phyloP scores from a whole-genome alignment of 2,888 invertebrate genomes.

The Aphodius sticticus region DNA sequence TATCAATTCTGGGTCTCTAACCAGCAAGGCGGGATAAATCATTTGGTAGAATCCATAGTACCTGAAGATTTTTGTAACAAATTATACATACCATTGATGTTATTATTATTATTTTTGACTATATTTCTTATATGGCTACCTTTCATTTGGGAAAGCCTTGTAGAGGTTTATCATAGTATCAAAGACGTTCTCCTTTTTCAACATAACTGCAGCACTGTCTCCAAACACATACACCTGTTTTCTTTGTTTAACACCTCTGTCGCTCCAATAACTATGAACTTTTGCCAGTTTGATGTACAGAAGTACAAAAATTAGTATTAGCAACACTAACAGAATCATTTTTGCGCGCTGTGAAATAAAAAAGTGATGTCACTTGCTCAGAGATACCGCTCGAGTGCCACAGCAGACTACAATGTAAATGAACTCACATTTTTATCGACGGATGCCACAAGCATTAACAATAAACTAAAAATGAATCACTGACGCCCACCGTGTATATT shows the following conservation, averaged over 20 bases:
- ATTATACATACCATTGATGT: too few relatives aligned
- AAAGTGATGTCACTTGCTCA: too few relatives aligned
- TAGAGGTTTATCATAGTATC: constrained; percentile 26
- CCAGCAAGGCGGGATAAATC: constrained; percentile 59
- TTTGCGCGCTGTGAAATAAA: neutral
- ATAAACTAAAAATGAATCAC: neutral
- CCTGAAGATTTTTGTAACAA: constrained; percentile 16
- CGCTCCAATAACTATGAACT: constrained; percentile 34
- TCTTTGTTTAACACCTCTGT: constrained; percentile 31
- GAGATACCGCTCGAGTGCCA: too few relatives aligned
- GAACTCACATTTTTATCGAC: neutral
- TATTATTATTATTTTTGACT: too few relatives aligned
- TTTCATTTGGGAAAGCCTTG: constrained; percentile 31
- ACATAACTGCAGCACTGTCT: constrained; percentile 28
- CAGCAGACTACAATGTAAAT: too few relatives aligned
- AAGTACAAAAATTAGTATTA: neutral
- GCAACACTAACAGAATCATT: neutral
- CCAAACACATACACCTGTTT: constrained; percentile 36
- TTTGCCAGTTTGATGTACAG: constrained; percentile 28
- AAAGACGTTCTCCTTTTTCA: constrained; percentile 26
- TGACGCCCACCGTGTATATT: too few relatives aligned
- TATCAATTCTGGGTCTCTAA: constrained; percentile 66
- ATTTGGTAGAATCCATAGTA: constrained; percentile 33
- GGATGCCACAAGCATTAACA: neutral
- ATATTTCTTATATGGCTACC: constrained; percentile 21